Conservation (phyloP, 1,140 invertebrate genomes). For the Drosophila paulistorum region DNA sequence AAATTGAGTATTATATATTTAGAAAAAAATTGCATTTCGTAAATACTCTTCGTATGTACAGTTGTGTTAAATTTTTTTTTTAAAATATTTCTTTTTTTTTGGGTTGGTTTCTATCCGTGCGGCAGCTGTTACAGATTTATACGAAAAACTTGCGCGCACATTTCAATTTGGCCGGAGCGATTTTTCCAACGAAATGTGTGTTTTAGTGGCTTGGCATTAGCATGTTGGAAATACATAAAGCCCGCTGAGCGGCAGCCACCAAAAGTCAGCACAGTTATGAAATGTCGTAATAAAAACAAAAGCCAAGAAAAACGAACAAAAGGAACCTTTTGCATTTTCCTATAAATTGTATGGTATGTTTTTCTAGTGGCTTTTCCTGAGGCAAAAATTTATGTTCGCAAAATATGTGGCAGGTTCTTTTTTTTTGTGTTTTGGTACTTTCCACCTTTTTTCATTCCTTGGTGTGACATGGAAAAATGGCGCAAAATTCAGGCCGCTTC, state of each 20-base stretch:
- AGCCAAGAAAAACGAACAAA: not conserved
- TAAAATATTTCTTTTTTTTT: constrained; percentile 16
- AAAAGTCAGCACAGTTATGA: constrained; percentile 15
- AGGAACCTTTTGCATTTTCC: not conserved
- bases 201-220: constrained; percentile 33
- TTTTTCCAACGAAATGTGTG: constrained; percentile 28
- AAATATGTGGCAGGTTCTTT: constrained; percentile 25
- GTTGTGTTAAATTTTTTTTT: not conserved
- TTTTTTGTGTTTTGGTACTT: too few relatives aligned
- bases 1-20: constrained; percentile 1
- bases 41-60: too few relatives aligned
- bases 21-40: not conserved
- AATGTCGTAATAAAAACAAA: constrained; percentile 14
- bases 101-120: not conserved
- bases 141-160: constrained; percentile 30
- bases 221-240: constrained; percentile 27
- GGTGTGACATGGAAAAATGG: constrained; percentile 9
- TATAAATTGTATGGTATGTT: constrained; percentile 12
- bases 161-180: constrained; percentile 25
- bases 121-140: constrained; percentile 28
- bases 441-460: not conserved
- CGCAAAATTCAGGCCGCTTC: not conserved
- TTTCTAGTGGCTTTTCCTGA: constrained; percentile 10
- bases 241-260: constrained; percentile 1
- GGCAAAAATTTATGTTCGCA: constrained; percentile 21